phyloP scores from a whole-genome alignment of 2,797 vertebrate genomes.

The Anabas testudineus region DNA sequence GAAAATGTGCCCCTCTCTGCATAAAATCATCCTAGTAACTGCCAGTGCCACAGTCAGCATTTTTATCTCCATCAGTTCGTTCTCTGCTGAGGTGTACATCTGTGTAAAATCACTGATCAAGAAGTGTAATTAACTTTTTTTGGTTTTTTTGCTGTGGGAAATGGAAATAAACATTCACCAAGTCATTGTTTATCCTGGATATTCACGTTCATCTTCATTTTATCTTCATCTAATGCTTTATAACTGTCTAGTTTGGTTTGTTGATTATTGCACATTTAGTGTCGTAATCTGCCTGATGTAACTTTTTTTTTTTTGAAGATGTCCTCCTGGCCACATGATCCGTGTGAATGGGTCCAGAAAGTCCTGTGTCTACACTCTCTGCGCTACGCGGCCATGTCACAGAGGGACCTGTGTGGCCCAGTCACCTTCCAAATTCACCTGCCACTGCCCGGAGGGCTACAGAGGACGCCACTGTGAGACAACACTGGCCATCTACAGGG shows the following conservation, averaged over 20 bases:
- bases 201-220: neutral
- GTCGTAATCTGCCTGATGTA: neutral
- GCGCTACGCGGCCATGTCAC: slow-evolving; percentile 88
- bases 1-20: slow-evolving; percentile 73
- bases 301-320: slow-evolving; percentile 74
- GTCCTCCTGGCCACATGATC: slow-evolving; percentile 88
- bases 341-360: slow-evolving; percentile 86
- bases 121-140: slow-evolving; percentile 33
- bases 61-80: slow-evolving; percentile 50
- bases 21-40: slow-evolving; percentile 70
- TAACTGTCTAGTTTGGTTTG: neutral
- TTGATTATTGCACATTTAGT: neutral
- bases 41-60: slow-evolving; percentile 62
- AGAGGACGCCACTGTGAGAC: slow-evolving; percentile 88
- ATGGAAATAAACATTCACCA: slow-evolving; percentile 30
- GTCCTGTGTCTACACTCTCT: slow-evolving; percentile 88
- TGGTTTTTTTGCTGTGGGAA: slow-evolving; percentile 9
- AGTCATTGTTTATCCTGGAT: neutral
- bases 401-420: slow-evolving; percentile 89
- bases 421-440: slow-evolving; percentile 88
- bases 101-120: slow-evolving; percentile 46
- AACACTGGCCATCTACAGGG: slow-evolving; percentile 87
- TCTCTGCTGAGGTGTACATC: slow-evolving; percentile 43
- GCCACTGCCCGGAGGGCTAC: slow-evolving; percentile 90
- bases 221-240: neutral